These are phyloP conservation scores for Thymelicus lineola DNA, from an alignment of 2,888 invertebrate genomes.

Conservation along the genomic window DNA sequence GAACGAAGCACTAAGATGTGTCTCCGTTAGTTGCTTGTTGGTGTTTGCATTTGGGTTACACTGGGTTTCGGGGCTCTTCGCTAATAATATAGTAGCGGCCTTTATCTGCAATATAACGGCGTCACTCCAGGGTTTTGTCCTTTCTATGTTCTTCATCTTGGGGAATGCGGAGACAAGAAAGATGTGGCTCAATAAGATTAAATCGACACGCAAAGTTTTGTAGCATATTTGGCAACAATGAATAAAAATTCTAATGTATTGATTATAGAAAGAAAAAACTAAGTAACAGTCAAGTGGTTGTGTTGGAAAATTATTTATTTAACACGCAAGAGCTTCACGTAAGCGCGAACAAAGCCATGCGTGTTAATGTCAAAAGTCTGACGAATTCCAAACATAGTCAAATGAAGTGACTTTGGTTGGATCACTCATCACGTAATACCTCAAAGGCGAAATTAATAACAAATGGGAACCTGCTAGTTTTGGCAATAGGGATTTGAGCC, in stretches of 20 bases:
- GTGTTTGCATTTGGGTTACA: constrained; percentile 87
- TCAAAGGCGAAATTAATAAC: too few relatives aligned
- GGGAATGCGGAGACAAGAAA: constrained; percentile 85
- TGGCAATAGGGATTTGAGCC: too few relatives aligned
- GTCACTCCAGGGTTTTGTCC: constrained; percentile 85
- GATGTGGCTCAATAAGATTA: constrained; percentile 82
- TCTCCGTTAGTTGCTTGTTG: constrained; percentile 84
- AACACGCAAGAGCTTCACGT: too few relatives aligned
- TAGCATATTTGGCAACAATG: constrained; percentile 39
- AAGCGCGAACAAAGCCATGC: too few relatives aligned
- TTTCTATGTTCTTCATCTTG: constrained; percentile 86
- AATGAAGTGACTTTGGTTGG: too few relatives aligned
- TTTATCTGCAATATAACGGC: constrained; percentile 83
- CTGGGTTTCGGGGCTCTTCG: constrained; percentile 85
- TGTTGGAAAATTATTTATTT: too few relatives aligned
- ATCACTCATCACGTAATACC: too few relatives aligned
- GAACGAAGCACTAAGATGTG: constrained; percentile 80
- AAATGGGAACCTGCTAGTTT: too few relatives aligned
- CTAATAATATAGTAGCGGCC: constrained; percentile 75
- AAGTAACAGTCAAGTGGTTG: too few relatives aligned
- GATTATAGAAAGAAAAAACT: constrained; percentile 48
- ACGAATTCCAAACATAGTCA: too few relatives aligned
- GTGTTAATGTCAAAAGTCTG: too few relatives aligned
- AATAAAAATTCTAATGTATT: too few relatives aligned
- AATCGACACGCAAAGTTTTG: constrained; percentile 77